Evolutionary conservation across 2,888 invertebrate genomes (phyloP).

Genomic region (Labia minor): DNA sequence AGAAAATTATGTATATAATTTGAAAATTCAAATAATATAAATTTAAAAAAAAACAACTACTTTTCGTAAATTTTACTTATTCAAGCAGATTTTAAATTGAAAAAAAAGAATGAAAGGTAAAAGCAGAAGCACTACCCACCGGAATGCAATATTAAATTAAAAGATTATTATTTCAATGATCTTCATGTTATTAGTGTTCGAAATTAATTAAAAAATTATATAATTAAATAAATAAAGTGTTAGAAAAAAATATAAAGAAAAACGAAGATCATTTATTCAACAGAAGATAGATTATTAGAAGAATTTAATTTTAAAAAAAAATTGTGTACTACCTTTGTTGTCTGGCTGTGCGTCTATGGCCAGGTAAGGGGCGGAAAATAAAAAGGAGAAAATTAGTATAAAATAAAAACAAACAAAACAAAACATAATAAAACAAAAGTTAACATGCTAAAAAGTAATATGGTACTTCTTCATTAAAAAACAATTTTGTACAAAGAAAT

Average conservation of each 20-base stretch:
- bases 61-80: too few species aligned
- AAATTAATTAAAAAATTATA: too few species aligned
- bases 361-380: constrained; percentile 31
- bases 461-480: background rate
- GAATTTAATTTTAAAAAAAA: constrained; percentile 33
- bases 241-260: too few species aligned
- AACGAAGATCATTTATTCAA: background rate
- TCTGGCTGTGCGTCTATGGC: constrained; percentile 35
- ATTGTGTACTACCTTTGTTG: constrained; percentile 36
- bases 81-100: too few species aligned
- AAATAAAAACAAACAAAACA: constrained; percentile 27
- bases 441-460: background rate
- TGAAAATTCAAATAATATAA: too few species aligned
- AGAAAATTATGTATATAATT: too few species aligned
- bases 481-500: background rate
- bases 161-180: background rate
- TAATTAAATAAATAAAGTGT: too few species aligned
- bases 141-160: background rate
- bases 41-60: too few species aligned
- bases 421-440: constrained; percentile 23
- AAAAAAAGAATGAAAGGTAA: too few species aligned
- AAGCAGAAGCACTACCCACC: too few species aligned
- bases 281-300: constrained; percentile 29
- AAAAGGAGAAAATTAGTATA: constrained; percentile 29
- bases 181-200: background rate